phyloP scores from a whole-genome alignment of 2,888 invertebrate genomes.

The Hoplodrina blanda region DNA sequence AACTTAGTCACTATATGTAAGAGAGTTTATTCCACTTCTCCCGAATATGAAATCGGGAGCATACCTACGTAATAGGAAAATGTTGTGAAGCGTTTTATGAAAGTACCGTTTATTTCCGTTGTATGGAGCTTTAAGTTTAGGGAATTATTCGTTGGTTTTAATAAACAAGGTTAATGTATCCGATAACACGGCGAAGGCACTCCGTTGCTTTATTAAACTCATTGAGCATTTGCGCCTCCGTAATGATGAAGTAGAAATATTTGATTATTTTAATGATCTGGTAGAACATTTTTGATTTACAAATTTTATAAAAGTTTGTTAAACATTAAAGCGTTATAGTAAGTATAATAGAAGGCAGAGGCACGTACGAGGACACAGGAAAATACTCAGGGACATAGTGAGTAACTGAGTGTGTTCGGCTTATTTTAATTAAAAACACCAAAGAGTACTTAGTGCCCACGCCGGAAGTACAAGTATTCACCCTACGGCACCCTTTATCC shows the following conservation, averaged over 20 bases:
- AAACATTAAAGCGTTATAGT: neutral
- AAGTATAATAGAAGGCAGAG: neutral
- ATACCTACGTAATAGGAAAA: constrained; percentile 30
- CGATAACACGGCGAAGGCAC: constrained; percentile 55
- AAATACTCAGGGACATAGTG: neutral
- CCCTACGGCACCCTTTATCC: constrained; percentile 50
- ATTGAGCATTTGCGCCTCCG: neutral
- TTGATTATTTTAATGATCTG: constrained; percentile 9
- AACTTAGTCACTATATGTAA: constrained; percentile 27
- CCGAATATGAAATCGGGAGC: constrained; percentile 43
- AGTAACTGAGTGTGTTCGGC: neutral
- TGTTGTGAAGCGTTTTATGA: constrained; percentile 45
- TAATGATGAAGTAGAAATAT: constrained; percentile 30
- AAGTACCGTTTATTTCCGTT: constrained; percentile 53
- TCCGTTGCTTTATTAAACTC: constrained; percentile 38
- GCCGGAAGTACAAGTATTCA: constrained; percentile 21
- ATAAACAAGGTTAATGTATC: constrained; percentile 59
- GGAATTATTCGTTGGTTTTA: constrained; percentile 50
- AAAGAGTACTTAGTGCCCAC: constrained; percentile 37
- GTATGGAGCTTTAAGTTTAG: constrained; percentile 38
- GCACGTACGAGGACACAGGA: neutral
- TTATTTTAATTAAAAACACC: constrained; percentile 45
- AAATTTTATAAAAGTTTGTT: neutral
- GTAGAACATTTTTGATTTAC: neutral
- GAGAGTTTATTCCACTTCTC: constrained; percentile 29